phyloP scores from a whole-genome alignment of 35 echinoderm and acorn worm genomes.

The Heliocidaris erythrogramma region DNA sequence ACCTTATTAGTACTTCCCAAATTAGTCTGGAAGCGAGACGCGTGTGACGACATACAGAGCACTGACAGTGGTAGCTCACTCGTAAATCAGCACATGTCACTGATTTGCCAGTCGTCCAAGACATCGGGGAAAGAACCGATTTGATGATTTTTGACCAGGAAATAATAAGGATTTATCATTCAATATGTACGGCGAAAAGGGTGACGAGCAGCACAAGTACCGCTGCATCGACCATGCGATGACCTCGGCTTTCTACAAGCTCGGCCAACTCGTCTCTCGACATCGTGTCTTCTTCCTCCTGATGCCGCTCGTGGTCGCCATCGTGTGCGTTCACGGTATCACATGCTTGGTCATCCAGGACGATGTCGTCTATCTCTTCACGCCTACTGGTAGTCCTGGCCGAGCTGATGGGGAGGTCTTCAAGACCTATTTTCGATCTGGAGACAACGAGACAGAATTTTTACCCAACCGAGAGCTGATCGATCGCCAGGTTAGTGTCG shows the following conservation, averaged over 20 bases:
- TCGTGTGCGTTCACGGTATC: conserved; percentile 60
- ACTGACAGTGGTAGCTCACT: background rate
- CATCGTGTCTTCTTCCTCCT: conserved; percentile 82
- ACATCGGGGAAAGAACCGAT: background rate
- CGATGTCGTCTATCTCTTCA: conserved; percentile 79
- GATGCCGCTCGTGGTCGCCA: conserved; percentile 58
- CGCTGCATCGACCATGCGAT: conserved; percentile 73
- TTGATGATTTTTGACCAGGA: background rate
- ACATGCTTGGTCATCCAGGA: conserved; percentile 27
- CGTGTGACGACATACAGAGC: background rate
- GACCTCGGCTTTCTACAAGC: conserved; percentile 68
- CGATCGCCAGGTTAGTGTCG: conserved; percentile 12
- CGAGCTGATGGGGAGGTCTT: conserved; percentile 53
- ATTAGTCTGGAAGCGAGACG: background rate
- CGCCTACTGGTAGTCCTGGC: conserved; percentile 64
- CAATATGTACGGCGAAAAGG: conserved; percentile 17
- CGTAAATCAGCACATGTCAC: background rate
- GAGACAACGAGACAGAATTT: conserved; percentile 74
- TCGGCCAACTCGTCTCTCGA: conserved; percentile 72
- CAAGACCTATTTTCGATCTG: conserved; percentile 57
- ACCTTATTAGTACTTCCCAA: background rate
- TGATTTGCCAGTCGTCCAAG: too few relatives aligned
- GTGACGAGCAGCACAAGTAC: background rate
- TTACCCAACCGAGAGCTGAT: conserved; percentile 78
- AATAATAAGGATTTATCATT: background rate